Conservation (phyloP, 1,140 invertebrate genomes). For the Aphaenogaster floridana region DNA sequence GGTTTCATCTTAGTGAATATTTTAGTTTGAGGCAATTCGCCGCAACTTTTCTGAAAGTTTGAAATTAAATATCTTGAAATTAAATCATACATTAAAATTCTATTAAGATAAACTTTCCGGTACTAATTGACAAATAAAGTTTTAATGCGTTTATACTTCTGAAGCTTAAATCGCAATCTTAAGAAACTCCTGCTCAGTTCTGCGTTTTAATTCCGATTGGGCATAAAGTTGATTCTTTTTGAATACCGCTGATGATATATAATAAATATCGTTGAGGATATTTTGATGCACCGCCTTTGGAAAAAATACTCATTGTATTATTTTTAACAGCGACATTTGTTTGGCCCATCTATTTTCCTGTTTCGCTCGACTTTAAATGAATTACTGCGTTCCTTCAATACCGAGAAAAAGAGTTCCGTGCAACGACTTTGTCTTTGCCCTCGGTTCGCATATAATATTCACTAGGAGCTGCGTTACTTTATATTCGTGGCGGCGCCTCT, state of each 20-base stretch:
- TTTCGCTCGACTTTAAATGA: conserved; percentile 60
- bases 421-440: conserved; percentile 63
- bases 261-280: neutral
- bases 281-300: neutral
- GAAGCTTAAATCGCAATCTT: conserved; percentile 41
- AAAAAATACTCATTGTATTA: conserved; percentile 37
- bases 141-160: conserved; percentile 37
- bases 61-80: conserved; percentile 51
- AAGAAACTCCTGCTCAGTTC: conserved; percentile 32
- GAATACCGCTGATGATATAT: neutral
- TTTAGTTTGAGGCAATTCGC: conserved; percentile 22
- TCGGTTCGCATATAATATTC: conserved; percentile 70
- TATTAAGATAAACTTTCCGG: conserved; percentile 45
- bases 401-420: conserved; percentile 59
- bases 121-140: conserved; percentile 49
- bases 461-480: conserved; percentile 69
- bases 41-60: conserved; percentile 28
- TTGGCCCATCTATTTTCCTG: conserved; percentile 42
- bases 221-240: neutral
- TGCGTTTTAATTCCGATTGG: conserved; percentile 28
- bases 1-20: conserved; percentile 33
- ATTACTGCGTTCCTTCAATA: conserved; percentile 59
- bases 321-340: conserved; percentile 18
- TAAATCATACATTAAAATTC: conserved; percentile 46
- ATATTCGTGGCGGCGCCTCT: conserved; percentile 69